Conservation (phyloP, 2,113 vertebrate genomes). For the Anthoscopus minutus region DNA sequence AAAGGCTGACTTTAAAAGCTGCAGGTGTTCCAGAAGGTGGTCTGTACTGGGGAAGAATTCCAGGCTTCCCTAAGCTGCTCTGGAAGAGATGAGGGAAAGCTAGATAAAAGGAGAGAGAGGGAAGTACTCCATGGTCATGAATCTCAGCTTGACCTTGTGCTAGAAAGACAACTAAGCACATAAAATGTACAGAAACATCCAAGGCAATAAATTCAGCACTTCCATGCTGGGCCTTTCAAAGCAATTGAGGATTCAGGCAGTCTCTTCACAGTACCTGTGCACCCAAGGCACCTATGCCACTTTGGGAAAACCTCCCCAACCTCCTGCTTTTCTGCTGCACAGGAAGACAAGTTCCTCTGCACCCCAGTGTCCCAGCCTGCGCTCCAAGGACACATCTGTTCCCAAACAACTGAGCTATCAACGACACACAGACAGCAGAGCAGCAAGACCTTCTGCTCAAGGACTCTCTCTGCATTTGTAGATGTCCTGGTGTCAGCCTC, state of each 20-base stretch:
- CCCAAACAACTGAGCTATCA: constrained; percentile 29
- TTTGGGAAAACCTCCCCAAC: neutral
- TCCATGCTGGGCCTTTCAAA: neutral
- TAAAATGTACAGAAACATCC: neutral
- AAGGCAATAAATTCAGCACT: neutral
- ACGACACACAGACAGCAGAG: constrained; percentile 5
- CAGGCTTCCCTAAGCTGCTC: neutral
- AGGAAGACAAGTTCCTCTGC: neutral
- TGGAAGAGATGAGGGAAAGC: neutral
- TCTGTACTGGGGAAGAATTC: neutral
- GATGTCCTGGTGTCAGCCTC: neutral
- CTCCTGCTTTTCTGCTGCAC: neutral
- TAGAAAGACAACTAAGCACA: neutral
- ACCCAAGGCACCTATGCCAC: accelerated
- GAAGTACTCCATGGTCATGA: neutral
- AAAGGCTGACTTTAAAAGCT: neutral
- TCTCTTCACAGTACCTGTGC: neutral
- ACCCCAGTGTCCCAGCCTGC: neutral
- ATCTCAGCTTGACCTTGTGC: neutral
- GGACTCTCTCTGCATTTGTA: constrained; percentile 2
- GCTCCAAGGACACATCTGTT: constrained; percentile 40
- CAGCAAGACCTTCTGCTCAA: constrained; percentile 37
- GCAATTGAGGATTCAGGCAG: neutral
- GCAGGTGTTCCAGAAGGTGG: neutral
- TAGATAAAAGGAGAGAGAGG: neutral